phyloP scores from a whole-genome alignment of 1,140 invertebrate species.

The Geopemphigus sp. region DNA sequence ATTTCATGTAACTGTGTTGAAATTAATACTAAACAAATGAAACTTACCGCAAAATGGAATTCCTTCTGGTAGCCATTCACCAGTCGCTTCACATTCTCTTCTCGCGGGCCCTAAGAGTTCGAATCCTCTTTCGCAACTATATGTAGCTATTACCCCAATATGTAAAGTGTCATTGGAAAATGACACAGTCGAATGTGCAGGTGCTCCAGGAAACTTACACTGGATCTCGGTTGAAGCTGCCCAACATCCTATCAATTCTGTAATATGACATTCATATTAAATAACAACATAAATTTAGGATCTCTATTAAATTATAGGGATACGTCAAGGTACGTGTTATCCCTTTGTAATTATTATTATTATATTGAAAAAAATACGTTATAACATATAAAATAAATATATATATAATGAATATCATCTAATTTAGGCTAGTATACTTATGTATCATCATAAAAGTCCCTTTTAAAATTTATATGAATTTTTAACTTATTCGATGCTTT shows the following conservation, averaged over 20 bases:
- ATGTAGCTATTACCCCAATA: slow-evolving; percentile 75
- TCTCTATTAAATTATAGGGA: too few species aligned
- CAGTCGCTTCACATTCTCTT: slow-evolving; percentile 71
- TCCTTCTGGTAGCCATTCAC: slow-evolving; percentile 84
- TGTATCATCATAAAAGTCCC: neutral
- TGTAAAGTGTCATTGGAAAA: slow-evolving; percentile 70
- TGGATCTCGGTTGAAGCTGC: slow-evolving; percentile 51
- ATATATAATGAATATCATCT: neutral
- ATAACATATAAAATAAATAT: too few species aligned
- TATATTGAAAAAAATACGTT: too few species aligned
- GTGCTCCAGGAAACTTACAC: slow-evolving; percentile 89
- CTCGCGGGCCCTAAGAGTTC: slow-evolving; percentile 82
- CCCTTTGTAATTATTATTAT: too few species aligned
- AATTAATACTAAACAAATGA: slow-evolving; percentile 11
- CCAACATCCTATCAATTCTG: slow-evolving; percentile 15
- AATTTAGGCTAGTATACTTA: too few species aligned
- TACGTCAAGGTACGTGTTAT: too few species aligned
- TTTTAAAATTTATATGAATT: neutral
- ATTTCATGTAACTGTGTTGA: neutral
- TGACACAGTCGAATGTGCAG: slow-evolving; percentile 77
- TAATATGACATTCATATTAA: slow-evolving; percentile 6
- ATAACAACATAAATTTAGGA: too few species aligned
- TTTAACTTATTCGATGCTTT: neutral
- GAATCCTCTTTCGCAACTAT: slow-evolving; percentile 85
- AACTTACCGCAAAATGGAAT: slow-evolving; percentile 92